Evolutionary conservation across 2,888 invertebrate genomes (phyloP).

Genomic region (Andrena hattorfiana): DNA sequence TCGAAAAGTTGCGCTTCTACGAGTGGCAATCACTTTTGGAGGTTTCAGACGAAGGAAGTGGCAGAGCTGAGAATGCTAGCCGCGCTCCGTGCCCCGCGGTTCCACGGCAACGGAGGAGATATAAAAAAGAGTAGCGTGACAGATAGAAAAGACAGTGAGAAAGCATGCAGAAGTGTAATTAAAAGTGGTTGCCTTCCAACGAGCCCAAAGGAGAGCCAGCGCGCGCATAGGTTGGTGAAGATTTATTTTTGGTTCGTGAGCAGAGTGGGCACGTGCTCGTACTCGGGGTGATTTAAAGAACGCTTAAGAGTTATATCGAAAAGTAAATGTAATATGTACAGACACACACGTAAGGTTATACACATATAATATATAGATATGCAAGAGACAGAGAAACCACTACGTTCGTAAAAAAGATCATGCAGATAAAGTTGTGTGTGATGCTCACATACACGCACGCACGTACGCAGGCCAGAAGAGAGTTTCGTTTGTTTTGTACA

Average conservation of each 20-base stretch:
- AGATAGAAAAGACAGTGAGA: slow-evolving; percentile 65
- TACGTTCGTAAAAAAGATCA: slow-evolving; percentile 55
- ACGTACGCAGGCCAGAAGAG: slow-evolving; percentile 74
- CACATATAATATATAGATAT: slow-evolving; percentile 40
- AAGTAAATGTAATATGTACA: slow-evolving; percentile 43
- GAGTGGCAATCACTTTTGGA: neutral
- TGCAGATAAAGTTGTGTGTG: slow-evolving; percentile 60
- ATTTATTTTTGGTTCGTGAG: slow-evolving; percentile 64
- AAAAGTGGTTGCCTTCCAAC: slow-evolving; percentile 71
- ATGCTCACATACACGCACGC: slow-evolving; percentile 76
- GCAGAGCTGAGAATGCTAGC: neutral
- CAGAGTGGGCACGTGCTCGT: slow-evolving; percentile 73
- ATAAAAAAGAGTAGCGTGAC: slow-evolving; percentile 68
- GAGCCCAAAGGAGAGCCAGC: slow-evolving; percentile 74
- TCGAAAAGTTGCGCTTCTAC: neutral
- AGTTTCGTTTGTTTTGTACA: slow-evolving; percentile 71
- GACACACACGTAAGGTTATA: slow-evolving; percentile 43
- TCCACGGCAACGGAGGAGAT: slow-evolving; percentile 57
- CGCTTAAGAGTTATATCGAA: slow-evolving; percentile 61
- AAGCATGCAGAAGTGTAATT: slow-evolving; percentile 72
- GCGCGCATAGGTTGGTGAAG: slow-evolving; percentile 71
- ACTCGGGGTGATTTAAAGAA: slow-evolving; percentile 64
- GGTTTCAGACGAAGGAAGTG: neutral
- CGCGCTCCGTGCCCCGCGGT: slow-evolving; percentile 31
- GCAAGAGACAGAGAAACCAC: slow-evolving; percentile 68